Evolutionary conservation across 2,888 invertebrate species (phyloP).

Genomic region (Elgonia sp.): DNA sequence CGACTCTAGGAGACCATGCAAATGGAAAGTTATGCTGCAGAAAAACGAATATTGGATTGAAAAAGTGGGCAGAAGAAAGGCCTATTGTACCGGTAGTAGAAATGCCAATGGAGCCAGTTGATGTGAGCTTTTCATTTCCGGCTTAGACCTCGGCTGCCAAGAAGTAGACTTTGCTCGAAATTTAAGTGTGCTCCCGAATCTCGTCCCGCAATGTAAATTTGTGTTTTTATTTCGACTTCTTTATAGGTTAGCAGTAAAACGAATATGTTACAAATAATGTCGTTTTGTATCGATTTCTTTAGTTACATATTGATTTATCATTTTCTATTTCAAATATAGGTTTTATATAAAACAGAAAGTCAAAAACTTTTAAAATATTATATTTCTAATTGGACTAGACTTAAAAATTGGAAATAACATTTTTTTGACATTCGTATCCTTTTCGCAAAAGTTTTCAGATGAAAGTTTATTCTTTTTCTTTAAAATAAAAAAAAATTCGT

Average conservation of each 20-base stretch:
- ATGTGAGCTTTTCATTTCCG: slow-evolving; percentile 82
- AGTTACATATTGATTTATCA: background rate
- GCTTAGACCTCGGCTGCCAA: slow-evolving; percentile 65
- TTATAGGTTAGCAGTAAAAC: slow-evolving; percentile 56
- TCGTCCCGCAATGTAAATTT: slow-evolving; percentile 55
- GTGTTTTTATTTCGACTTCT: slow-evolving; percentile 45
- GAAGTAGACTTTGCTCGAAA: slow-evolving; percentile 53
- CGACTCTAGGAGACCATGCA: slow-evolving; percentile 81
- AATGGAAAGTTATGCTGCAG: slow-evolving; percentile 86
- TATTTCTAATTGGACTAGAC: too few species aligned
- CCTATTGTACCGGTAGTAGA: slow-evolving; percentile 69
- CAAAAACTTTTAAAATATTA: too few species aligned
- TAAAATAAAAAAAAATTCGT: too few species aligned
- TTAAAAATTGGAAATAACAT: too few species aligned
- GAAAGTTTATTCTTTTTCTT: too few species aligned
- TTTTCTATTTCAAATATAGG: too few species aligned
- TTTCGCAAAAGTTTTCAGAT: too few species aligned
- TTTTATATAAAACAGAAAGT: too few species aligned
- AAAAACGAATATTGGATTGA: slow-evolving; percentile 86
- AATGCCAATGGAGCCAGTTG: slow-evolving; percentile 78
- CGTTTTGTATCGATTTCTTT: background rate
- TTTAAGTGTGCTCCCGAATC: slow-evolving; percentile 59
- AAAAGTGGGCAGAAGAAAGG: slow-evolving; percentile 78
- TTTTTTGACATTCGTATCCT: too few species aligned
- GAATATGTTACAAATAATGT: slow-evolving; percentile 28